Evolutionary conservation across 2,797 vertebrate genomes (phyloP), one percentile per base, ranked within the genome.

Genomic region (Philypnodon macrostomus): DNA sequence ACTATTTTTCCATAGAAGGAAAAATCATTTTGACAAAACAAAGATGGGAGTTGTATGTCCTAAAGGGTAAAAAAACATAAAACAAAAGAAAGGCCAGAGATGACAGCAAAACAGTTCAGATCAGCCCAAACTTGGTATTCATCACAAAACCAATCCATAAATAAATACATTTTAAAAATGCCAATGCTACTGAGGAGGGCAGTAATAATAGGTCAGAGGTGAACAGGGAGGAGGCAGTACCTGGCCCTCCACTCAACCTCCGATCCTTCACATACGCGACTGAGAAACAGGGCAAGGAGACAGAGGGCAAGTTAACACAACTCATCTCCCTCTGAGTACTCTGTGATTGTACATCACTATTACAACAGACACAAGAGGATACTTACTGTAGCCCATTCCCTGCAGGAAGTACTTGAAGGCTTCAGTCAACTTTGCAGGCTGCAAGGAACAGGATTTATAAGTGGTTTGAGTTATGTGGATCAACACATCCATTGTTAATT

Each of bases 371-470:
- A 29, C 40, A 42, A 9, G 7, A 29, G 40, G 26, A 47, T 59
- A 96, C 96, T 96, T 81, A 99, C 96, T 97, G 86, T 99, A 98
- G 83, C 96, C 96, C 96, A 99, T 99, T 53, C 96, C 96, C 88
- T 99, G 96, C 64, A 99, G 92, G 89, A 98, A 99, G 77, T 99
- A 99, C 81, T 99, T 99, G 88, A 99, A 98, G 60, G 96, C 96
- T 85, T 99, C 96, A 0, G 93, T 95, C 90, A 99, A 88, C 81
- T 99, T 99, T 53, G 93, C 95, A 0, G 96, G 96, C 96, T 98
- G 88, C 19, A 62, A 18, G 33, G 19, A 47, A 78, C 52, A 75
- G 23, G 81, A 52, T 18, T 54, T 11, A n/a, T n/a, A n/a, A 16
- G 27, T 29, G 10, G 27, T 10, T 10, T 29, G 7, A 6, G 2